Evolutionary conservation across 2,888 invertebrate genomes (phyloP), one percentile per base, ranked within the genome.

Genomic region (Falcaria lacertinaria): DNA sequence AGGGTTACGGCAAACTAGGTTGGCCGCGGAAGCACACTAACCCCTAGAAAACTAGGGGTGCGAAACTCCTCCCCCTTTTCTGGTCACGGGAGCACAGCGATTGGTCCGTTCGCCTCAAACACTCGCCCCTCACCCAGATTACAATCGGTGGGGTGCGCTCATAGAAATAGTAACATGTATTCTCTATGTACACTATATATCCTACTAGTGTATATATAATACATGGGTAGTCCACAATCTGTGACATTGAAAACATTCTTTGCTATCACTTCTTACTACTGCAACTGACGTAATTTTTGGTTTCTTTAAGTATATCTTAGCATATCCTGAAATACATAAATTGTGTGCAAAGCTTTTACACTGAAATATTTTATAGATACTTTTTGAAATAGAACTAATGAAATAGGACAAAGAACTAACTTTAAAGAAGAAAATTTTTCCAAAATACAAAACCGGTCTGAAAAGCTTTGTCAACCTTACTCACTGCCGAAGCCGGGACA

Each of bases 31-130:
- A 89, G 87, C 89, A 89, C 84, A 89, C 87, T 89, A 89, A 89
- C 89, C 89, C 89, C 89, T 89, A 88, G 89, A 89, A 89, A 89
- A 88, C 89, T 88, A 87, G 89, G 89, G 89, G 89, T 88, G 88
- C 86, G 86, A 89, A 87, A 87, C 89, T 87, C 89, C 89, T 75
- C 89, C 89, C 88, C 69, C 87, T 87, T 89, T 89, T 87, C 88
- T 89, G 89, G 88, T 86, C 88, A 88, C 80, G 81, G 74, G 84
- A 80, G 82, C 84, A 80, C 81, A 74, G 84, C 78, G 83, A 89
- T 89, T 89, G 89, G 89, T 87, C 87, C 81, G 87, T 69, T 64
- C 74, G 76, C 65, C 69, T 69, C 75, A 70, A 77, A 78, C 80
- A 74, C 75, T 80, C 86, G 75, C 87, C 87, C 88, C 88, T 81